Evolutionary conservation across 2,113 vertebrate species (phyloP).

Genomic region (Uropsilus gracilis): DNA sequence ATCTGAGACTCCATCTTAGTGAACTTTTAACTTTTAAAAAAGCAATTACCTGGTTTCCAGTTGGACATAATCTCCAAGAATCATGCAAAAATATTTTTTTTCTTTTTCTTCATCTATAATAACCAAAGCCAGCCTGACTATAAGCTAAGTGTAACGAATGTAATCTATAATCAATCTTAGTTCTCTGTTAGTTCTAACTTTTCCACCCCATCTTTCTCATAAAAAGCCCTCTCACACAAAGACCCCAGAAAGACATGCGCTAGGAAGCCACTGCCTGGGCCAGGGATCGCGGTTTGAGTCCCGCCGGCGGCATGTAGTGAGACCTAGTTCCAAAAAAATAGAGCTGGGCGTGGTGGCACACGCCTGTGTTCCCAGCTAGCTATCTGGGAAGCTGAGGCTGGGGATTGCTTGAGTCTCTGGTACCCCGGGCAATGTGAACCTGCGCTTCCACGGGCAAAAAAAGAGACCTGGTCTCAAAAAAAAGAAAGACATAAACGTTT

Average conservation of each 20-base stretch:
- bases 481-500: too few relatives aligned
- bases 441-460: too few relatives aligned
- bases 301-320: too few relatives aligned
- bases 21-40: not conserved
- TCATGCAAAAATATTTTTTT: not conserved
- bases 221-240: not conserved
- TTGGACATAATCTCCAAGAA: not conserved
- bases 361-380: too few relatives aligned
- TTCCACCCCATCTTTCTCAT: not conserved
- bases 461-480: too few relatives aligned
- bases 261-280: too few relatives aligned
- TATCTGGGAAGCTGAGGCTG: too few relatives aligned
- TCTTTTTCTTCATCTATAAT: not conserved
- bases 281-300: too few relatives aligned
- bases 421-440: too few relatives aligned
- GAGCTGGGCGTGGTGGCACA: too few relatives aligned
- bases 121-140: not conserved
- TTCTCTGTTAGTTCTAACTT: not conserved
- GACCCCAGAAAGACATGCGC: not conserved
- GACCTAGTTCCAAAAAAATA: too few relatives aligned
- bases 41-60: not conserved
- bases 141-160: not conserved
- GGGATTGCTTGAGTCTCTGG: too few relatives aligned
- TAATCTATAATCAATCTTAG: not conserved
- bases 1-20: not conserved